These are phyloP conservation scores for Conus canariensis DNA, from an alignment of 2,888 invertebrate genomes.

Conservation along the genomic window DNA sequence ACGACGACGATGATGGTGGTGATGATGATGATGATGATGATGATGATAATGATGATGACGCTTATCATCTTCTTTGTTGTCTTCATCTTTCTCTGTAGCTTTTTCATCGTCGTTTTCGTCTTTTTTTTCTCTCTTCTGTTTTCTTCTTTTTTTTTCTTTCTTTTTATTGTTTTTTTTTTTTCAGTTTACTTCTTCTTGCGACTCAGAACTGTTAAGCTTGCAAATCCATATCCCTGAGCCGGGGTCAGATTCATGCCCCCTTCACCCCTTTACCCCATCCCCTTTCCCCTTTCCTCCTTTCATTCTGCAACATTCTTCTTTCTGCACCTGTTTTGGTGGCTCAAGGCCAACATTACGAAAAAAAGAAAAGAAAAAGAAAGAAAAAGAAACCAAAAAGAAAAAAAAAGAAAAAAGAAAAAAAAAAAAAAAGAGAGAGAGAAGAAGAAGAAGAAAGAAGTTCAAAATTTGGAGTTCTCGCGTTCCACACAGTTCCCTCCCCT, in stretches of 20 bases:
- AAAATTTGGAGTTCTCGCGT: too few relatives aligned
- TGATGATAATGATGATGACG: not conserved
- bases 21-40: slow-evolving; percentile 5
- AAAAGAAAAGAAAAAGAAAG: too few relatives aligned
- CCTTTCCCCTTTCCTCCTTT: not conserved
- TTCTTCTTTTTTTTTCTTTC: too few relatives aligned
- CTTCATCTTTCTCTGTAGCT: not conserved
- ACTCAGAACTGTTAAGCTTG: too few relatives aligned
- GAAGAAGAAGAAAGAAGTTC: too few relatives aligned
- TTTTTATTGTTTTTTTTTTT: not conserved
- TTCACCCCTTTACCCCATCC: not conserved
- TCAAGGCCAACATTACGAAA: too few relatives aligned
- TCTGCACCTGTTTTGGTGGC: too few relatives aligned
- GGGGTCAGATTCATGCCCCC: not conserved
- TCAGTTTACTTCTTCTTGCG: not conserved
- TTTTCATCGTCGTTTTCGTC: not conserved
- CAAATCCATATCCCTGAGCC: too few relatives aligned
- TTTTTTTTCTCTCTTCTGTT: not conserved
- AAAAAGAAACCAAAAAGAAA: too few relatives aligned
- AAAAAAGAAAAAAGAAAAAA: too few relatives aligned
- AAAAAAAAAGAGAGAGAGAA: too few relatives aligned
- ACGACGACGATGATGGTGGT: not conserved
- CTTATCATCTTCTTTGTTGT: not conserved
- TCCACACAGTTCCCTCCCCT: too few relatives aligned
- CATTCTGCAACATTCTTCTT: not conserved